Base-by-base conservation (phyloP, 2,888 invertebrate genomes). In the Platypus cylindrus region DNA sequence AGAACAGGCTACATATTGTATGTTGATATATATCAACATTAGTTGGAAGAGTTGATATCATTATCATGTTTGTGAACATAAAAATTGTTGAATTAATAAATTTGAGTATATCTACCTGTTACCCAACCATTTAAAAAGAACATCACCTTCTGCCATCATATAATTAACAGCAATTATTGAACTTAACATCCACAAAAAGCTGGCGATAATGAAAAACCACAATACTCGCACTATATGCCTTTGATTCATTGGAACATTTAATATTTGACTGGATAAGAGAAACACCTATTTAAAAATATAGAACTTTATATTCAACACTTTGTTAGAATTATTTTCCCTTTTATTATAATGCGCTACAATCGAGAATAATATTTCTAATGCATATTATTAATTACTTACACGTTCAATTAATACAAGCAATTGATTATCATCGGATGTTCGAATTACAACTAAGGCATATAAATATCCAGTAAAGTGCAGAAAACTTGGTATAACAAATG, bases 361-460 rank as follows among this genome's bases (percentile, higher is more conserved):
- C 5, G 7, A 29, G n/a, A 9, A 2, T 15, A 11, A 26, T 11
- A 26, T 3, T 12, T 17, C 17, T 3, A 5, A 11, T 2, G n/a
- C n/a, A n/a, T n/a, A n/a, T n/a, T n/a, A n/a, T n/a, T n/a, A n/a
- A 25, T 11, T n/a, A 13, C 65, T 64, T 52, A 78, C 84, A 49
- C 83, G 68, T 59, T 86, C 86, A 73, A 85, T 82, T 31, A 86
- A 65, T 63, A 81, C 80, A 49, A 83, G 82, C 32, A 86, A 58
- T 50, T 85, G 84, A 54, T 86, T 85, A 53, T 82, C 83, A 55
- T 85, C 83, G 18, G 77, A 74, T 45, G 77, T 70, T 48, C 84
- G 68, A 55, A 83, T 80, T 32, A 83, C 64, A 51, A 77, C 73
- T 34, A 84, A 65, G 0, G 82, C 77, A 44, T 82, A 77, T 11